These are phyloP conservation scores for Limonius californicus DNA, from an alignment of 1,140 invertebrate species.

Conservation along the genomic window DNA sequence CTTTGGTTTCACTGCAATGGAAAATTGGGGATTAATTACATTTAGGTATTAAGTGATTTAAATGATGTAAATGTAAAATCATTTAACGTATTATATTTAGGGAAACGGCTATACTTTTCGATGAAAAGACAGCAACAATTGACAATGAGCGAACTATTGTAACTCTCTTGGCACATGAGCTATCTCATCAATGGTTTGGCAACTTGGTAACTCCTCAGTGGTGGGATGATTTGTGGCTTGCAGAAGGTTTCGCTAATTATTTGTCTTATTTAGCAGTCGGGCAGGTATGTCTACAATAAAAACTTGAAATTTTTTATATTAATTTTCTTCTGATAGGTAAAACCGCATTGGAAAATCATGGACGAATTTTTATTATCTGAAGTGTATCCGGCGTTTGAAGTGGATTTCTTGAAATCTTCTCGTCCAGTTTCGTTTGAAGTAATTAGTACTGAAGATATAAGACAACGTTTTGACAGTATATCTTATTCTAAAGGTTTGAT, in stretches of 20 bases:
- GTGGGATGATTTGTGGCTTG: slow-evolving; percentile 81
- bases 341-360: slow-evolving; percentile 69
- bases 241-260: slow-evolving; percentile 79
- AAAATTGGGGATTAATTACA: slow-evolving; percentile 86
- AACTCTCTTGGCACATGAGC: slow-evolving; percentile 72
- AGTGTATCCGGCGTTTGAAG: slow-evolving; percentile 63
- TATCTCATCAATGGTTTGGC: slow-evolving; percentile 82
- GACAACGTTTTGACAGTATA: slow-evolving; percentile 78
- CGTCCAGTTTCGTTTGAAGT: slow-evolving; percentile 69
- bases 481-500: slow-evolving; percentile 75
- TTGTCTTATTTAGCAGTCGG: slow-evolving; percentile 66
- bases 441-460: slow-evolving; percentile 68
- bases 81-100: slow-evolving; percentile 47
- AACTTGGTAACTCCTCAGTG: slow-evolving; percentile 71
- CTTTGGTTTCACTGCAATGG: slow-evolving; percentile 87
- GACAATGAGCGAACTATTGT: slow-evolving; percentile 61
- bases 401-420: slow-evolving; percentile 70
- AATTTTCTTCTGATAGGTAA: slow-evolving; percentile 48
- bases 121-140: slow-evolving; percentile 54
- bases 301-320: background rate
- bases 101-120: slow-evolving; percentile 68
- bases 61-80: too few relatives aligned
- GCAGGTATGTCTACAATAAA: slow-evolving; percentile 47
- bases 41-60: slow-evolving; percentile 62
- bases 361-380: slow-evolving; percentile 75